These are phyloP conservation scores for Callipepla squamata DNA, from an alignment of 2,113 vertebrate species.

Conservation along the genomic window DNA sequence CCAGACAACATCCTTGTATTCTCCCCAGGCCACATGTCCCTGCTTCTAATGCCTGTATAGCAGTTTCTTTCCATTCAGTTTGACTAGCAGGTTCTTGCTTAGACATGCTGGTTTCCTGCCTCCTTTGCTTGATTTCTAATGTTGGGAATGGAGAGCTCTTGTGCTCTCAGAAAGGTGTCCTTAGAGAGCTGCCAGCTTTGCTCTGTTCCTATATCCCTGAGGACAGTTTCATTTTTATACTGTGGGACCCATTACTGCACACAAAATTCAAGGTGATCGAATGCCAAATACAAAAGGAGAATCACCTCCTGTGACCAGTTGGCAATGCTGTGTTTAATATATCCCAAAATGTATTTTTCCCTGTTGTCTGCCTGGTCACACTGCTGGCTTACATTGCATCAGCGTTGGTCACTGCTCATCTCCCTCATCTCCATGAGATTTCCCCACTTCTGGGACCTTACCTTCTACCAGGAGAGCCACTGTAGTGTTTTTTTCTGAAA, in stretches of 20 bases:
- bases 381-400: neutral
- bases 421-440: neutral
- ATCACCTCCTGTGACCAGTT: neutral
- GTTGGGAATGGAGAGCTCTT: too few species aligned
- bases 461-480: neutral
- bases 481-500: neutral
- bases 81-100: too few species aligned
- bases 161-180: too few species aligned
- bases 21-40: too few species aligned
- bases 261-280: neutral
- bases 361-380: neutral
- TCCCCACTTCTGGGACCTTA: fast-evolving
- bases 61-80: too few species aligned
- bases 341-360: neutral
- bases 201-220: too few species aligned
- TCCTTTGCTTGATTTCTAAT: too few species aligned
- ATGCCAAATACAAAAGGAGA: neutral
- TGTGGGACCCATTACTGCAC: neutral
- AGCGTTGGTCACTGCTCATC: fast-evolving
- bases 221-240: neutral
- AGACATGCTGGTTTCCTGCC: too few species aligned
- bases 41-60: too few species aligned
- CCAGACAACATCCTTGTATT: too few species aligned
- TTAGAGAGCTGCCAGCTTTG: too few species aligned
- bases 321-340: neutral